phyloP scores from a whole-genome alignment of 2,888 invertebrate species.

The Mycalesis mineus region DNA sequence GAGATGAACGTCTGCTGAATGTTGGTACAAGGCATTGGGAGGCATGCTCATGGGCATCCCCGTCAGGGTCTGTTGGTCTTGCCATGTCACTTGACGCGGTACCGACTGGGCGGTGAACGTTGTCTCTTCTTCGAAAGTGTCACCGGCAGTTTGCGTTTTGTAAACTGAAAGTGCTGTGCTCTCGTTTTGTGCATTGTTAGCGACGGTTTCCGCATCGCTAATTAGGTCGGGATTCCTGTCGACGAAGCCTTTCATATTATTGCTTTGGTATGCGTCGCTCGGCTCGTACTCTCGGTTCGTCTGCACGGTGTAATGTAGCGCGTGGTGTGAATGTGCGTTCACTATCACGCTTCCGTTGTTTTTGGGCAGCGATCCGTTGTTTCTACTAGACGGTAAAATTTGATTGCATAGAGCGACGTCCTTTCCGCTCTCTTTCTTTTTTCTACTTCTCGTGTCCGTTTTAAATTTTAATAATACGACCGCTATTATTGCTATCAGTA shows the following conservation, averaged over 20 bases:
- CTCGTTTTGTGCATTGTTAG: conserved; percentile 70
- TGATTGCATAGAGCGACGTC: conserved; percentile 80
- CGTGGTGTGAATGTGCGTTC: conserved; percentile 78
- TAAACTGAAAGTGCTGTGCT: conserved; percentile 67
- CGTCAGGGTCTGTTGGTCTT: conserved; percentile 65
- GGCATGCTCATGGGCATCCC: conserved; percentile 65
- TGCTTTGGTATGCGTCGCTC: conserved; percentile 67
- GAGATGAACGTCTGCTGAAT: conserved; percentile 85
- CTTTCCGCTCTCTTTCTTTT: conserved; percentile 80
- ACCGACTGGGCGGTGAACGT: conserved; percentile 60
- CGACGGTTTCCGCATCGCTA: conserved; percentile 84
- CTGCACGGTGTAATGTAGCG: conserved; percentile 73
- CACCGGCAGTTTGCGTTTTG: conserved; percentile 60
- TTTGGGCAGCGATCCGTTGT: conserved; percentile 72
- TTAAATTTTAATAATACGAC: conserved; percentile 79
- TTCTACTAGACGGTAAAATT: conserved; percentile 63
- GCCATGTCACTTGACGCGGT: conserved; percentile 77
- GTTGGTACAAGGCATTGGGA: conserved; percentile 78
- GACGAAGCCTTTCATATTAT: conserved; percentile 71
- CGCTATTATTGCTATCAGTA: conserved; percentile 82
- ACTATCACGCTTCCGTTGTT: conserved; percentile 77
- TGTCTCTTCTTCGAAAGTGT: conserved; percentile 68
- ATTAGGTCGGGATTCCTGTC: conserved; percentile 89
- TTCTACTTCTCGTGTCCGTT: conserved; percentile 66
- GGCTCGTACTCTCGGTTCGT: conserved; percentile 78